Evolutionary conservation across 2,797 vertebrate species (phyloP).

Genomic region (Manis crassicaudata): DNA sequence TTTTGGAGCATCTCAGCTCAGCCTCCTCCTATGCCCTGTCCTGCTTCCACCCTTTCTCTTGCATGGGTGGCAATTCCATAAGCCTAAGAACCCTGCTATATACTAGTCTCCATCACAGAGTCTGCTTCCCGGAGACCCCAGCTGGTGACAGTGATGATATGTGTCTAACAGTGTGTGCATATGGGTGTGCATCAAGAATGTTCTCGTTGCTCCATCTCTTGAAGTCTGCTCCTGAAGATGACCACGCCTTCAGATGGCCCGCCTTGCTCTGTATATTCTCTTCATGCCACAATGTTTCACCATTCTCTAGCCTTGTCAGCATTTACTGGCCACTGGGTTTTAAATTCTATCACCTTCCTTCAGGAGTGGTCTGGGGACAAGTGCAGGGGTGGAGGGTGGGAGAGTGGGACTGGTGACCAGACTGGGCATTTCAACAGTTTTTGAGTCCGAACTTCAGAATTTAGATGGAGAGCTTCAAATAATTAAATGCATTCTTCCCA

Average conservation of each 20-base stretch:
- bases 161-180: not conserved
- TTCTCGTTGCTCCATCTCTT: not conserved
- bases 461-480: not conserved
- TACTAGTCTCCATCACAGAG: not conserved
- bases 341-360: not conserved
- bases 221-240: not conserved
- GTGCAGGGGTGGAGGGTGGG: rapidly evolving
- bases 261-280: not conserved
- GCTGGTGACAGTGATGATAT: not conserved
- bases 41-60: not conserved
- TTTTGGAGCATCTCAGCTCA: not conserved
- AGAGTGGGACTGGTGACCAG: not conserved
- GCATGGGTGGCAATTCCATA: too few species aligned
- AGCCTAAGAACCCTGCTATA: too few species aligned
- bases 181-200: not conserved
- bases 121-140: not conserved
- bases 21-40: too few species aligned
- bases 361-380: not conserved
- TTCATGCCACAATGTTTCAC: not conserved
- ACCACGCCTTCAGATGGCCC: rapidly evolving
- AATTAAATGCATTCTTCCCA: not conserved
- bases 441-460: not conserved
- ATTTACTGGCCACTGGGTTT: not conserved
- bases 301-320: not conserved
- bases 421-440: not conserved